These are phyloP conservation scores for Entomobrya proxima DNA, from an alignment of 2,888 invertebrate genomes.

Conservation along the genomic window DNA sequence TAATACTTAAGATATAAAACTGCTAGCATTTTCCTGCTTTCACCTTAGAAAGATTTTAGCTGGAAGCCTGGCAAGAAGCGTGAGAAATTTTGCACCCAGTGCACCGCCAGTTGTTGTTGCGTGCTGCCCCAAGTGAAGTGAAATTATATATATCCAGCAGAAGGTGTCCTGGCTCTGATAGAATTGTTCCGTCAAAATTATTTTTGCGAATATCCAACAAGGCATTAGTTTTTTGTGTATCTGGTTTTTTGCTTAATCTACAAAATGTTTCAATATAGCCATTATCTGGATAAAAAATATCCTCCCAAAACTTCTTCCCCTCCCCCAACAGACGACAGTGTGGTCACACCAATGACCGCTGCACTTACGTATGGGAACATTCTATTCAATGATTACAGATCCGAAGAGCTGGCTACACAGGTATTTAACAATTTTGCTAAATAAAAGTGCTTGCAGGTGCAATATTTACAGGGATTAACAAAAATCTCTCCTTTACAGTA, in stretches of 20 bases:
- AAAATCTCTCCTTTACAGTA: not conserved
- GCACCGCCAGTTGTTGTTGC: not conserved
- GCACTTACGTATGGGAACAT: conserved; percentile 43
- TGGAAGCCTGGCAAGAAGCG: not conserved
- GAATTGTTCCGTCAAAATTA: too few species aligned
- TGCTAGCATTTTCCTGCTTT: not conserved
- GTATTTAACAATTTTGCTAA: not conserved
- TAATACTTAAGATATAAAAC: not conserved
- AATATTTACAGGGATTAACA: not conserved
- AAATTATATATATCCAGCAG: too few species aligned
- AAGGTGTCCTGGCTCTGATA: too few species aligned
- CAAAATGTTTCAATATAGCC: conserved; percentile 57
- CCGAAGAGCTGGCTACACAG: conserved; percentile 54
- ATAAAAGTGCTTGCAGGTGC: not conserved
- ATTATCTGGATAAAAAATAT: conserved; percentile 50
- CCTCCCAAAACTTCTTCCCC: conserved; percentile 34
- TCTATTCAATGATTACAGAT: conserved; percentile 57
- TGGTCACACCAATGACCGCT: conserved; percentile 38
- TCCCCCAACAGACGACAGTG: conserved; percentile 57
- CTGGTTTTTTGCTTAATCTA: not conserved
- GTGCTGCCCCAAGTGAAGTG: not conserved
- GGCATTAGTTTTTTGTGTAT: too few species aligned
- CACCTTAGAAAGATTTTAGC: not conserved
- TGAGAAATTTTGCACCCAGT: too few species aligned
- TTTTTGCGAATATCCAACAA: too few species aligned